These are phyloP conservation scores for Morone saxatilis DNA, from an alignment of 2,113 vertebrate genomes.

Conservation along the genomic window DNA sequence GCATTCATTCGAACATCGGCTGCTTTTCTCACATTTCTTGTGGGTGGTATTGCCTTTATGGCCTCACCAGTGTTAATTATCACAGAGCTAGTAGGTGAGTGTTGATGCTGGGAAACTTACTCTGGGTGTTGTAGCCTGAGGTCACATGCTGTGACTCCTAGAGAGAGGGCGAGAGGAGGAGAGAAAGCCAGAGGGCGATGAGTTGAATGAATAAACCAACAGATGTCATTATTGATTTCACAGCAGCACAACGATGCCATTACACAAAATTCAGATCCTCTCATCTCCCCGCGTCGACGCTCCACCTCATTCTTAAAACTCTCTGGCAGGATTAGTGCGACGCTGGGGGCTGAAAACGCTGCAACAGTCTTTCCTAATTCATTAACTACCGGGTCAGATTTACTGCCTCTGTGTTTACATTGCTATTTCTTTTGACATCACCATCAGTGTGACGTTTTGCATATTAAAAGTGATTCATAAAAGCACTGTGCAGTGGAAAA, in stretches of 20 bases:
- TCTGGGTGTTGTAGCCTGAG: slow-evolving; percentile 94
- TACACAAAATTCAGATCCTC: slow-evolving; percentile 59
- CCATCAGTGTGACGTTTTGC: slow-evolving; percentile 14
- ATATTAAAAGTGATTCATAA: slow-evolving; percentile 42
- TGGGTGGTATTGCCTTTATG: slow-evolving; percentile 35
- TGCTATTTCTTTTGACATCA: slow-evolving; percentile 15
- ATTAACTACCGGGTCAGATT: slow-evolving; percentile 53
- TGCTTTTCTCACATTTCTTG: slow-evolving; percentile 26
- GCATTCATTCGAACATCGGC: slow-evolving; percentile 32
- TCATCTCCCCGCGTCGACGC: slow-evolving; percentile 39
- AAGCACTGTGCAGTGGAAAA: not conserved
- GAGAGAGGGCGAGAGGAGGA: slow-evolving; percentile 52
- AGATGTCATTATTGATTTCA: slow-evolving; percentile 79
- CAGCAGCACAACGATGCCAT: slow-evolving; percentile 62
- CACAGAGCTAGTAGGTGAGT: slow-evolving; percentile 16
- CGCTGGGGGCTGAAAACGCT: slow-evolving; percentile 27
- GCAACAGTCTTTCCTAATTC: slow-evolving; percentile 38
- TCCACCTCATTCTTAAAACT: slow-evolving; percentile 52
- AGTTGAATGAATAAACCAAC: slow-evolving; percentile 72
- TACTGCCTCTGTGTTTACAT: slow-evolving; percentile 40
- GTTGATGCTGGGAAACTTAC: slow-evolving; percentile 85
- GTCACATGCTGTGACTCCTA: slow-evolving; percentile 94
- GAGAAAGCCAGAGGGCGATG: slow-evolving; percentile 59
- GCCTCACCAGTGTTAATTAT: slow-evolving; percentile 50
- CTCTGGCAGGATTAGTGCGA: slow-evolving; percentile 46